Evolutionary conservation across 2,888 invertebrate genomes (phyloP).

Genomic region (Drosophila birchii): DNA sequence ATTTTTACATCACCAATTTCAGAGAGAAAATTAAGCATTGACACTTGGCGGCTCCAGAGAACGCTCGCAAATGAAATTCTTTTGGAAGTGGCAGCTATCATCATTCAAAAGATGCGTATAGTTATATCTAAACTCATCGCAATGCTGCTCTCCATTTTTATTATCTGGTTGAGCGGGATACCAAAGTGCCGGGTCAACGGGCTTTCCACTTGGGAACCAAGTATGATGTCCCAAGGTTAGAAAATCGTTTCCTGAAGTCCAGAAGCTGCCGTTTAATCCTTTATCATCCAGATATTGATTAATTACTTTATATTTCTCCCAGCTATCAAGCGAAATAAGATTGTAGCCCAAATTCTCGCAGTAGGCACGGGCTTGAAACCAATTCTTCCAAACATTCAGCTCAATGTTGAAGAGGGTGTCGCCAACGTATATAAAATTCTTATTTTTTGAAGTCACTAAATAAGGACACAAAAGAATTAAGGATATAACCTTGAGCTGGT

Average conservation of each 20-base stretch:
- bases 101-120: background rate
- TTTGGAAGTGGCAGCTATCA: background rate
- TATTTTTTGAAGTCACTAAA: background rate
- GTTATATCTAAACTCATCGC: slow-evolving; percentile 5
- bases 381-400: slow-evolving; percentile 1
- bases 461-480: too few species aligned
- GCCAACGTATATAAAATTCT: slow-evolving; percentile 3
- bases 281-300: slow-evolving; percentile 1
- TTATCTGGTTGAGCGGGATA: slow-evolving; percentile 1
- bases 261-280: background rate
- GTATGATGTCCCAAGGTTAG: background rate
- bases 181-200: background rate
- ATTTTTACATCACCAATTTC: background rate
- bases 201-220: slow-evolving; percentile 7
- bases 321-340: background rate
- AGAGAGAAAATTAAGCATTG: background rate
- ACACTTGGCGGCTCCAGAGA: background rate
- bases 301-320: background rate
- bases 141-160: background rate
- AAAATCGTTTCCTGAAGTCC: slow-evolving; percentile 1
- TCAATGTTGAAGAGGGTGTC: slow-evolving; percentile 3
- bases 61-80: slow-evolving; percentile 8
- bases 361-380: background rate
- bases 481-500: too few species aligned
- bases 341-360: slow-evolving; percentile 14